A percentile compares a stretch with the other conserved stretches of the same genome.
Evolutionary conservation across 2,113 vertebrate species (phyloP).

Genomic region (Neodon shergylaensis): DNA sequence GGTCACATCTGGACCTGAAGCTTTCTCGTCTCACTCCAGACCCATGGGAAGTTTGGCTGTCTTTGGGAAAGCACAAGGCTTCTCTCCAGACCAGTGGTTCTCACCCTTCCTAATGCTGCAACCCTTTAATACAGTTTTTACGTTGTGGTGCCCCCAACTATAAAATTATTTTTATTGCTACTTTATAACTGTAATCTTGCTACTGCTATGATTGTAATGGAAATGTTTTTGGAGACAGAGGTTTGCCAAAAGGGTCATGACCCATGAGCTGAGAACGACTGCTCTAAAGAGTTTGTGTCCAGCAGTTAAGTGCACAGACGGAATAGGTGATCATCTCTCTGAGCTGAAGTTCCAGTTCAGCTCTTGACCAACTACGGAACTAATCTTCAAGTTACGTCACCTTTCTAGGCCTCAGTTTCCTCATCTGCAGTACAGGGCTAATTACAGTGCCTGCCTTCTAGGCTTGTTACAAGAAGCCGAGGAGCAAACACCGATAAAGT

Average conservation of each 20-base stretch:
- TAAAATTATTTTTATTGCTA: not conserved
- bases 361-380: not conserved
- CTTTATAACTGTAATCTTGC: not conserved
- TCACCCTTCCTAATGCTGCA: not conserved
- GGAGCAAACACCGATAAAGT: not conserved
- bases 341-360: not conserved
- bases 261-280: not conserved
- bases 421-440: no score
- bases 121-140: not conserved
- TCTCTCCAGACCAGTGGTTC: not conserved
- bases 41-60: rapidly evolving
- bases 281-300: not conserved
- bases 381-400: not conserved
- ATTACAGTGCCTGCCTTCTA: not conserved
- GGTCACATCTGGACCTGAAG: not conserved
- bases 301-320: not conserved
- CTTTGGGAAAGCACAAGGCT: not conserved
- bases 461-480: not conserved
- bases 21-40: not conserved
- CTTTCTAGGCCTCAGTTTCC: not conserved
- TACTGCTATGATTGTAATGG: not conserved
- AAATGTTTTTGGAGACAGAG: not conserved
- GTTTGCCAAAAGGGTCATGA: not conserved
- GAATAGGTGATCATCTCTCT: not conserved
- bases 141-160: no score